phyloP scores from a whole-genome alignment of 2,888 invertebrate species.

The Tricholauxania praeusta region DNA sequence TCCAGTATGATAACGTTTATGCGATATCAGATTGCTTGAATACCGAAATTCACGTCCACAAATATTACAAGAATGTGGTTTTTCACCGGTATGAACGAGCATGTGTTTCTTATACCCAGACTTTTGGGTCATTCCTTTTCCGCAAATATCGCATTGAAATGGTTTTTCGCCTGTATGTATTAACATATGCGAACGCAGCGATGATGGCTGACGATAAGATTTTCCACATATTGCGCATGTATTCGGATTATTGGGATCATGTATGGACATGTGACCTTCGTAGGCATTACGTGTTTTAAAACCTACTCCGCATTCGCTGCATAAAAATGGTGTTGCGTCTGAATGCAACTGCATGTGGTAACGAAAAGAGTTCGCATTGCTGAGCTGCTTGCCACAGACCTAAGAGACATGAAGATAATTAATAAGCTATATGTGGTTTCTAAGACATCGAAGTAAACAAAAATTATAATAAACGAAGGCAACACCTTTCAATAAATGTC shows the following conservation, averaged over 20 bases:
- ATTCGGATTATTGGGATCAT: slow-evolving; percentile 64
- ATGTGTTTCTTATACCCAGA: slow-evolving; percentile 67
- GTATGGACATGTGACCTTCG: slow-evolving; percentile 64
- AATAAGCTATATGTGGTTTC: not conserved
- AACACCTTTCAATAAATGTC: not conserved
- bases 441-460: not conserved
- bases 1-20: slow-evolving; percentile 61
- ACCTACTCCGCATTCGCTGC: slow-evolving; percentile 62
- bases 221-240: slow-evolving; percentile 63
- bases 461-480: not conserved
- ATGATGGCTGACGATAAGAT: slow-evolving; percentile 63
- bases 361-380: slow-evolving; percentile 63
- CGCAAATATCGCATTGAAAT: slow-evolving; percentile 63
- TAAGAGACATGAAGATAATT: slow-evolving; percentile 38
- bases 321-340: slow-evolving; percentile 61
- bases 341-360: slow-evolving; percentile 67
- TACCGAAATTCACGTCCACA: slow-evolving; percentile 63
- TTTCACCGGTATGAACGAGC: slow-evolving; percentile 66
- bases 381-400: slow-evolving; percentile 62
- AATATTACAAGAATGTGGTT: slow-evolving; percentile 62
- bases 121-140: slow-evolving; percentile 66
- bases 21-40: slow-evolving; percentile 65
- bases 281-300: slow-evolving; percentile 67
- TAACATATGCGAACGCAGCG: slow-evolving; percentile 61
- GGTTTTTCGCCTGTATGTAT: slow-evolving; percentile 65